Evolutionary conservation across 2,113 vertebrate genomes (phyloP), one percentile per base, ranked within the genome.

Genomic region (Neogale vison): DNA sequence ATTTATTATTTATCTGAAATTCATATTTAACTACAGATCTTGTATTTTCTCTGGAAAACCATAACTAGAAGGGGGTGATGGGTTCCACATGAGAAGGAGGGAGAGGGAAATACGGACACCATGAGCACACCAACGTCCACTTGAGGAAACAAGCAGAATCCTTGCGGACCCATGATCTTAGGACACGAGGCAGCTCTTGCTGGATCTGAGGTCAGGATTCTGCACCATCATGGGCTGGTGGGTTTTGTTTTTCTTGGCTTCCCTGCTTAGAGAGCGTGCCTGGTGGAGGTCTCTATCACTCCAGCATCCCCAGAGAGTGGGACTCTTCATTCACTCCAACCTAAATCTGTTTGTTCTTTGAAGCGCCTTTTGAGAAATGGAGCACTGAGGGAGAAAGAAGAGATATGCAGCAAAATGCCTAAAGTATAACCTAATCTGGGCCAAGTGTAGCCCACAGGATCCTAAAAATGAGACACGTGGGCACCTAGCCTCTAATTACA

Each of bases 391-490:
- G 91, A 39, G 79, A 89, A 63, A 87, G 82, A 74, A 93, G 95
- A 90, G 80, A 39, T 34, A 81, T 11, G 71, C 81, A 36, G 89
- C 18, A 80, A 96, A 90, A 97, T 87, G 80, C 96, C 76, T 65
- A 93, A 98, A 97, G 97, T 97, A 90, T 96, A 97, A 90, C 95
- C 92, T 92, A 96, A 93, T 93, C 92, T 95, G 95, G 97, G 97
- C 98, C 97, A 98, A 98, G 71, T 95, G 97, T 80, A 98, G 97
- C 98, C 98, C 97, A 97, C 98, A 96, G 98, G 74, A 97, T 97
- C 98, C 98, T 98, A 98, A 98, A 98, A 98, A 97, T 93, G 98
- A 97, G 95, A 97, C 97, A 97, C 94, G 97, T 98, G 97, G 98
- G 96, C 98, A 96, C 93, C 57, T 92, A 96, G 96, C 92, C 97